Evolutionary conservation across 1,140 invertebrate species (phyloP).

Genomic region (Danaus melanippus): DNA sequence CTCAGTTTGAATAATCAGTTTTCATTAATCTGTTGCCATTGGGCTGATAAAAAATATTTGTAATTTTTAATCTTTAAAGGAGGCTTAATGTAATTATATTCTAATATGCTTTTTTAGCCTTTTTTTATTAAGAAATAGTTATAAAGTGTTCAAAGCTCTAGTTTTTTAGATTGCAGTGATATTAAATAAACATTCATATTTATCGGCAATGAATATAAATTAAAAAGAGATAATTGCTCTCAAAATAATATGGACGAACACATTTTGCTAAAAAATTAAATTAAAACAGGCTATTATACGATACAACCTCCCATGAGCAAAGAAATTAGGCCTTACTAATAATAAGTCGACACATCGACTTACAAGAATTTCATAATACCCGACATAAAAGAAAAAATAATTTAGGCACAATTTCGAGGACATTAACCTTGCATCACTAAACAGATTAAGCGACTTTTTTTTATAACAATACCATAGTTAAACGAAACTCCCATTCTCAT

Average conservation of each 20-base stretch:
- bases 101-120: too few species aligned
- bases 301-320: constrained; percentile 62
- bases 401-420: constrained; percentile 54
- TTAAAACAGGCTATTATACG: constrained; percentile 19
- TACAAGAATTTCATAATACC: constrained; percentile 17
- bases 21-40: too few species aligned
- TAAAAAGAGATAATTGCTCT: constrained; percentile 17
- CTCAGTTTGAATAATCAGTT: not conserved
- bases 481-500: constrained; percentile 48
- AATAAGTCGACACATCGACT: constrained; percentile 13
- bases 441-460: constrained; percentile 30
- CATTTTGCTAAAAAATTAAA: constrained; percentile 10
- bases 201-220: too few species aligned
- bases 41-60: too few species aligned
- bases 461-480: constrained; percentile 42
- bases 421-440: constrained; percentile 37
- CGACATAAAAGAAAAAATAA: constrained; percentile 26
- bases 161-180: too few species aligned
- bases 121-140: too few species aligned
- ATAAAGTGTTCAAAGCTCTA: too few species aligned
- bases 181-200: too few species aligned
- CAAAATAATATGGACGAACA: constrained; percentile 4
- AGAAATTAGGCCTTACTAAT: constrained; percentile 31
- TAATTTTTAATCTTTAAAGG: too few species aligned
- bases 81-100: too few species aligned